Evolutionary conservation across 2,113 vertebrate species (phyloP).

Genomic region (Bufo gargarizans): DNA sequence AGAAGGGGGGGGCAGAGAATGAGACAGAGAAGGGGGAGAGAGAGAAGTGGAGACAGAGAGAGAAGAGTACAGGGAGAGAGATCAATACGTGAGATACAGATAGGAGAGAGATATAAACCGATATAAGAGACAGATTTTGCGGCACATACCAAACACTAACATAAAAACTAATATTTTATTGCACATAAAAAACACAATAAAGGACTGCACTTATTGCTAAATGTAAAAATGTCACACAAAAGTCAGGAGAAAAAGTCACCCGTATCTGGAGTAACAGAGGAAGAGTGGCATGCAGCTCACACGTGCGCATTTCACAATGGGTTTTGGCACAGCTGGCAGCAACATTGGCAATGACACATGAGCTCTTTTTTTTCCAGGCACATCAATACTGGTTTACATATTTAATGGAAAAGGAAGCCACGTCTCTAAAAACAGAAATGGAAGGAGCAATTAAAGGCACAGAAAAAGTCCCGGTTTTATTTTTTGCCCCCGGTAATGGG

Average conservation of each 20-base stretch:
- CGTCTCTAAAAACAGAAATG: conserved; percentile 51
- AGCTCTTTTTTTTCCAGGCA: conserved; percentile 36
- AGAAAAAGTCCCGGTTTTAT: conserved; percentile 32
- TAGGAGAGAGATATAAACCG: too few species aligned
- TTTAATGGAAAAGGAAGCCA: conserved; percentile 24
- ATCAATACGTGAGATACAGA: too few species aligned
- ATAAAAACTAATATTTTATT: conserved; percentile 78
- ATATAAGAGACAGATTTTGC: too few species aligned
- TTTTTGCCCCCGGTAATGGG: conserved; percentile 43
- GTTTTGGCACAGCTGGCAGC: conserved; percentile 51
- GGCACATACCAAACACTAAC: conserved; percentile 56
- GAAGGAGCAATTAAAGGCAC: conserved; percentile 37
- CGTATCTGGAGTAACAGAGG: conserved; percentile 44
- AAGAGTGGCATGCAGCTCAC: conserved; percentile 45
- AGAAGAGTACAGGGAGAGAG: too few species aligned
- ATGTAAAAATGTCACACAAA: conserved; percentile 4
- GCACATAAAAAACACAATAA: conserved; percentile 70
- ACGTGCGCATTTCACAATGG: conserved; percentile 26
- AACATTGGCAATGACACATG: conserved; percentile 47
- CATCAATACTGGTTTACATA: conserved; percentile 18
- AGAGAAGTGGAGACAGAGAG: too few species aligned
- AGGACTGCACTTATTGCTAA: conserved; percentile 29
- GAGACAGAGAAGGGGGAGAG: too few species aligned
- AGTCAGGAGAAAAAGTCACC: conserved; percentile 19
- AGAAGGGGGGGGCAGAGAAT: too few species aligned